Percentiles rank a stretch among this genome's conserved stretches.
phyloP scores from a whole-genome alignment of 2,113 vertebrate species.

The Glaucidium brasilianum region DNA sequence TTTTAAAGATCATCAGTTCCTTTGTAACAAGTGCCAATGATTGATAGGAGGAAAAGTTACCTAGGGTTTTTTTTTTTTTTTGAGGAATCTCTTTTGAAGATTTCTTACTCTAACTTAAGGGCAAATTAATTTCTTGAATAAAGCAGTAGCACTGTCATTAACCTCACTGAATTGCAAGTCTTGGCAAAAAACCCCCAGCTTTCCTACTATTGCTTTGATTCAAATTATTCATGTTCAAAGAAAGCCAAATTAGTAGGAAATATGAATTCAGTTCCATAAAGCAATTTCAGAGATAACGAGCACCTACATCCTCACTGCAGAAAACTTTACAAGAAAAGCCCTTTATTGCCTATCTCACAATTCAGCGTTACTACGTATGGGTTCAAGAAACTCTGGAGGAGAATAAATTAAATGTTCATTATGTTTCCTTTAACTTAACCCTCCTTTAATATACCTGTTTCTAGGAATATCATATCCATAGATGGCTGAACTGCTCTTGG shows the following conservation, averaged over 20 bases:
- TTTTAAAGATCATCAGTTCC: not conserved
- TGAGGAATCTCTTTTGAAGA: not conserved
- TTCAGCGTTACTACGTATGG: not conserved
- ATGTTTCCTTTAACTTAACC: not conserved
- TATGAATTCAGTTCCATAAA: not conserved
- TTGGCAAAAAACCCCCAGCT: not conserved
- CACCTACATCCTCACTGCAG: not conserved
- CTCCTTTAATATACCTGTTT: not conserved
- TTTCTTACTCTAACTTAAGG: not conserved
- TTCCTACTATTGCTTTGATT: not conserved
- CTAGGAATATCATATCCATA: not conserved
- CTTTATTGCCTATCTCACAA: not conserved
- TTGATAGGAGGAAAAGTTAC: not conserved
- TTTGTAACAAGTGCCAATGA: not conserved
- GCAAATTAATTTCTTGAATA: not conserved
- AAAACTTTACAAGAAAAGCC: not conserved
- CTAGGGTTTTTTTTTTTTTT: not conserved
- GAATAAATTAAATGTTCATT: not conserved
- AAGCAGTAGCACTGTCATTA: not conserved
- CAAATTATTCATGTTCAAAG: slow-evolving; percentile 1
- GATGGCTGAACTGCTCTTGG: not conserved
- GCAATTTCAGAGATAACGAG: not conserved
- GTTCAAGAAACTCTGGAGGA: not conserved
- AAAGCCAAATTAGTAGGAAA: not conserved
- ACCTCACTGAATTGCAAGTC: not conserved